Evolutionary conservation across 2,888 invertebrate species (phyloP).

Genomic region (Dasysyrphus tricinctus): DNA sequence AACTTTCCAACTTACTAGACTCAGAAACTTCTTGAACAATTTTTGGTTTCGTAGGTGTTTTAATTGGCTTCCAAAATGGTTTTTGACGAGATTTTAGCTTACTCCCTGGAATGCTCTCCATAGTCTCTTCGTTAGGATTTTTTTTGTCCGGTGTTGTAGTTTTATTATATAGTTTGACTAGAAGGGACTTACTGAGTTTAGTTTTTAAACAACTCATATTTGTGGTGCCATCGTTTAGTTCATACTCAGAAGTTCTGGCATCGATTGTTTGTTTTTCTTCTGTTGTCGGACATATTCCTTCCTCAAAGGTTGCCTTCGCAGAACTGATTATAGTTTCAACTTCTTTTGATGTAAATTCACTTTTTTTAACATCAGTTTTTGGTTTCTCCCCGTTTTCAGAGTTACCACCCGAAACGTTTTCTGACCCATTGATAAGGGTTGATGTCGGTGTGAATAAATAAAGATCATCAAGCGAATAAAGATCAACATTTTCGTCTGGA

Average conservation of each 20-base stretch:
- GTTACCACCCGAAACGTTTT: neutral
- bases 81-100: conserved; percentile 37
- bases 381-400: neutral
- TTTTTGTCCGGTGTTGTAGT: neutral
- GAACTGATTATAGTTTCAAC: neutral
- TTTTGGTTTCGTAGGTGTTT: neutral
- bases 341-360: neutral
- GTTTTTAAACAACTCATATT: neutral
- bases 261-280: neutral
- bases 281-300: neutral
- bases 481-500: neutral
- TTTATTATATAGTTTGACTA: neutral
- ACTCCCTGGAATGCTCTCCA: neutral
- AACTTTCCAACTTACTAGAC: neutral
- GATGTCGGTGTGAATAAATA: neutral
- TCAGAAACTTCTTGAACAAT: neutral
- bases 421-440: neutral
- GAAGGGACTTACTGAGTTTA: neutral
- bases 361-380: neutral
- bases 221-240: neutral
- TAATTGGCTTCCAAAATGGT: conserved; percentile 32
- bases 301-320: neutral
- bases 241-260: neutral
- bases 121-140: neutral
- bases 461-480: neutral